A percentile compares a stretch with the other conserved stretches of the same genome.
Evolutionary conservation across 2,888 invertebrate genomes (phyloP).

Genomic region (Trachelus troglodyta): DNA sequence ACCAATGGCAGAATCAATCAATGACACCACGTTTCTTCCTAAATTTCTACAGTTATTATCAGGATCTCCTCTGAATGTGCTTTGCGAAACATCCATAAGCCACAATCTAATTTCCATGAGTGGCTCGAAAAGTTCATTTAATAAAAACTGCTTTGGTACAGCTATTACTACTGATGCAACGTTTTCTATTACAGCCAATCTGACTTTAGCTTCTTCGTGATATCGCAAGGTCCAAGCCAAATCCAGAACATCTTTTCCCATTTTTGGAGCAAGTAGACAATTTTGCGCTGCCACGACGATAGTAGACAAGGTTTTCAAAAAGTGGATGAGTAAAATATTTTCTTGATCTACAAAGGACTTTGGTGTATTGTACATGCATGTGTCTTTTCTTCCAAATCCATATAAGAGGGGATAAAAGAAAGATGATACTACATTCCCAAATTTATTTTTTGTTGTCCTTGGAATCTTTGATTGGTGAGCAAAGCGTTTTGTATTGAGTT

Average conservation of each 20-base stretch:
- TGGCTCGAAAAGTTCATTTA: constrained; percentile 72
- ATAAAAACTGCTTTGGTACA: constrained; percentile 71
- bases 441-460: constrained; percentile 73
- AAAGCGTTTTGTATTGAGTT: constrained; percentile 79
- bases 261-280: constrained; percentile 72
- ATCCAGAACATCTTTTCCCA: constrained; percentile 78
- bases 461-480: constrained; percentile 63
- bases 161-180: constrained; percentile 75
- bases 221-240: constrained; percentile 76
- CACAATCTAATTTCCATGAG: constrained; percentile 76
- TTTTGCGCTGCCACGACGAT: constrained; percentile 78
- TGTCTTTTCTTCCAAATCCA: constrained; percentile 74
- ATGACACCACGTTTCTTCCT: constrained; percentile 72
- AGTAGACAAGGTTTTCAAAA: constrained; percentile 76
- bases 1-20: constrained; percentile 66
- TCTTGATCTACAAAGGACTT: constrained; percentile 72
- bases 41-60: constrained; percentile 75
- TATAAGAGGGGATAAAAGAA: constrained; percentile 87
- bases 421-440: constrained; percentile 78
- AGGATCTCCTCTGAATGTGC: constrained; percentile 73
- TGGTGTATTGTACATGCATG: constrained; percentile 69
- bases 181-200: constrained; percentile 75
- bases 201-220: constrained; percentile 75
- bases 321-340: constrained; percentile 75
- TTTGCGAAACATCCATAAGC: constrained; percentile 72